These are phyloP conservation scores for Gymnocypris eckloni DNA, from an alignment of 2,797 vertebrate genomes.

Conservation along the genomic window DNA sequence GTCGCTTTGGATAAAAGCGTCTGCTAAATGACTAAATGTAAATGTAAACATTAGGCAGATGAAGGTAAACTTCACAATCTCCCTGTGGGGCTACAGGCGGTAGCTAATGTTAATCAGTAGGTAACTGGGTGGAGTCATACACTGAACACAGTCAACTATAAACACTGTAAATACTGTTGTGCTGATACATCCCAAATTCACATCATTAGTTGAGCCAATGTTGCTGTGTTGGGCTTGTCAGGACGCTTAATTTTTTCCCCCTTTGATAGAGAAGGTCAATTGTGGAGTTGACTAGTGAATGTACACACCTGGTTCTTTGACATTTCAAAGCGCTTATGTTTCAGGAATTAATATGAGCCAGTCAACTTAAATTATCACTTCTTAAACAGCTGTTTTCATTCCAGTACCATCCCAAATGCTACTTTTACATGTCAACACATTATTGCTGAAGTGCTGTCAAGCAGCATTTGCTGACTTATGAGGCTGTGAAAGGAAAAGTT, in stretches of 20 bases:
- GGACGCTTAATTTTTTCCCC: background rate
- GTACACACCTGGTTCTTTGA: slow-evolving; percentile 5
- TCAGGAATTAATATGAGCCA: background rate
- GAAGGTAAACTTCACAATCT: background rate
- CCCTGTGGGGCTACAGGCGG: background rate
- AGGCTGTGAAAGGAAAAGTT: slow-evolving; percentile 9
- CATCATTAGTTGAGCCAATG: background rate
- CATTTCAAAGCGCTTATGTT: background rate
- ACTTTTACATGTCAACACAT: slow-evolving; percentile 16
- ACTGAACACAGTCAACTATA: background rate
- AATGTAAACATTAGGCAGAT: background rate
- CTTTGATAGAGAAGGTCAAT: background rate
- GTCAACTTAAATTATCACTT: background rate
- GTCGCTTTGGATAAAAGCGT: too few species aligned
- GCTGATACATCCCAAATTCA: background rate
- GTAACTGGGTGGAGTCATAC: background rate
- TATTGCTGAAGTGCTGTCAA: slow-evolving; percentile 14
- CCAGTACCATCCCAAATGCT: slow-evolving; percentile 16
- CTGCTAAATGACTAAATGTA: too few species aligned
- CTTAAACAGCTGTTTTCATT: slow-evolving; percentile 40
- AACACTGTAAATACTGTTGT: background rate
- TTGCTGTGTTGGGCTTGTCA: background rate
- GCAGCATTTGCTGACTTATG: slow-evolving; percentile 20
- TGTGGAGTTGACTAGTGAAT: background rate
- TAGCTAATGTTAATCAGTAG: background rate